Evolutionary conservation across 2,888 invertebrate genomes (phyloP).

Genomic region (Cataglyphis albicans): DNA sequence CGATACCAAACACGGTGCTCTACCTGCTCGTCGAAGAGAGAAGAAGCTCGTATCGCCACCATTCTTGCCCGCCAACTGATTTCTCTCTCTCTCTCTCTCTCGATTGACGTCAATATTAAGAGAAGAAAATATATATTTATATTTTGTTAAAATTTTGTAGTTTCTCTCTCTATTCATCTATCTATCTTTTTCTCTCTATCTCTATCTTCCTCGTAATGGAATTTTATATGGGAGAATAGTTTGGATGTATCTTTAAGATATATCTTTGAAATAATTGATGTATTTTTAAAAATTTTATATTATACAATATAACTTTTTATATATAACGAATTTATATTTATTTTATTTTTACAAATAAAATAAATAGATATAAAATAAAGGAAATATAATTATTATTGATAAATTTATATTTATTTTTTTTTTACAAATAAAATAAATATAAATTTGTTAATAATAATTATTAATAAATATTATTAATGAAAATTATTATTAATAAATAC

Average conservation of each 20-base stretch:
- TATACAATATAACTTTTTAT: too few species aligned
- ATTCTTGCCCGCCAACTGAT: slow-evolving; percentile 35
- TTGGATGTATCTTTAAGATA: not conserved
- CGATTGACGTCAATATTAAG: not conserved
- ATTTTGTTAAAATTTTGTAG: not conserved
- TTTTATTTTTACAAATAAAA: not conserved
- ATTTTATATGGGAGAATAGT: not conserved
- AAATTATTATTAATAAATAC: too few species aligned
- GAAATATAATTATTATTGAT: too few species aligned
- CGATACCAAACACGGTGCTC: slow-evolving; percentile 66
- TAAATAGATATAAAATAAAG: too few species aligned
- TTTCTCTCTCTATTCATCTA: not conserved
- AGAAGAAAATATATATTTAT: not conserved
- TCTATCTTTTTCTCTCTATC: not conserved
- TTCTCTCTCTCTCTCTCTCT: not conserved
- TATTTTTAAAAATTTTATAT: not conserved
- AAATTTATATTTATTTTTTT: too few species aligned
- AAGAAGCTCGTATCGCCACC: slow-evolving; percentile 29
- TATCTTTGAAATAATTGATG: not conserved
- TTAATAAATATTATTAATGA: too few species aligned
- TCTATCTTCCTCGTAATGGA: not conserved
- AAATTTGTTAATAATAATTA: too few species aligned
- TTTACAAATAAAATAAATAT: not conserved
- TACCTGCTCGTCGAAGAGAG: slow-evolving; percentile 50
- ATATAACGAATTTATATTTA: not conserved